Conservation (phyloP, 2,888 invertebrate species). For the Thumatha senex region DNA sequence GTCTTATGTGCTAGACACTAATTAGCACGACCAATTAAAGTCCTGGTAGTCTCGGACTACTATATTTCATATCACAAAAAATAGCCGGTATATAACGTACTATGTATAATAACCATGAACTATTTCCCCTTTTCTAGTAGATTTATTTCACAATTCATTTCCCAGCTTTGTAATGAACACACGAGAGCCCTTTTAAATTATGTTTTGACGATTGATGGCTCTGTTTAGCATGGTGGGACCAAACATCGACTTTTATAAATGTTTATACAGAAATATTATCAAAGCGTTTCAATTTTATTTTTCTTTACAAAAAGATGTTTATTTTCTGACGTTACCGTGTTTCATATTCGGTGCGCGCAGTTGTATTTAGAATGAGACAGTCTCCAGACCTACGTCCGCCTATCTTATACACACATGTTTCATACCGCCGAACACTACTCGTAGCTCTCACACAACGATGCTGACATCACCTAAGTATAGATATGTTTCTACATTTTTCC, state of each 20-base stretch:
- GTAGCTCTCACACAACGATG: constrained; percentile 18
- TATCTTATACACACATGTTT: constrained; percentile 53
- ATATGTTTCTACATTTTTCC: constrained; percentile 4
- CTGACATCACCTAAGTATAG: constrained; percentile 5
- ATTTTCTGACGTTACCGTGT: constrained; percentile 63
- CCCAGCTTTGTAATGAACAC: no score
- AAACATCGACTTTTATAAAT: not conserved
- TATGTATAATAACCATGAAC: no score
- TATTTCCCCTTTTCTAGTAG: no score
- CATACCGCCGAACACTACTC: constrained; percentile 39
- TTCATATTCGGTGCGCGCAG: constrained; percentile 67
- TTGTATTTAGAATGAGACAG: constrained; percentile 72
- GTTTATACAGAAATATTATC: not conserved
- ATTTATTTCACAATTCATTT: no score
- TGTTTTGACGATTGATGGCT: not conserved
- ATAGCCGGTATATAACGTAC: no score
- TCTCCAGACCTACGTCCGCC: constrained; percentile 62
- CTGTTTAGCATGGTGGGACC: not conserved
- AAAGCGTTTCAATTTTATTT: not conserved
- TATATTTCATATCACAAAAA: no score
- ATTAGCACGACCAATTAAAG: no score
- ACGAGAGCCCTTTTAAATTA: no score
- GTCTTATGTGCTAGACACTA: no score
- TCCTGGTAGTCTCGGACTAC: no score
- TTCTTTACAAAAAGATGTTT: constrained; percentile 18